A percentile compares a stretch with the other conserved stretches of the same genome.
Evolutionary conservation across 30 jellyfish, hydroid and myxozoan species (phyloP).

Genomic region (Hydractinia symbiolongicarpus): DNA sequence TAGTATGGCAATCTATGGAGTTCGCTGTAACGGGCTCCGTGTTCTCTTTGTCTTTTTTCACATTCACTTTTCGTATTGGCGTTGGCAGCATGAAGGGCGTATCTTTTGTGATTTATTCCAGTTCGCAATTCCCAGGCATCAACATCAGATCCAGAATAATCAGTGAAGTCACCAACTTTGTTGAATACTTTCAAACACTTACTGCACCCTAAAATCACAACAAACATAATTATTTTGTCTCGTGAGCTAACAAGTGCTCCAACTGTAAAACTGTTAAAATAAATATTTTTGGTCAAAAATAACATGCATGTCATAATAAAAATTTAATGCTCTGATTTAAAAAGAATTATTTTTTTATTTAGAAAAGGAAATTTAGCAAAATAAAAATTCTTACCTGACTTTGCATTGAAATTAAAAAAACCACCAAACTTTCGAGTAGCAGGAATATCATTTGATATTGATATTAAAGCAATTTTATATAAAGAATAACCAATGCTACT

Average conservation of each 20-base stretch:
- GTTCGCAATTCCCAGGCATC: background rate
- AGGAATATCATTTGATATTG: slow-evolving; percentile 5
- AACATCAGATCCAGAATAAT: background rate
- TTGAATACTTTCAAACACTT: background rate
- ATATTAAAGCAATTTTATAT: slow-evolving; percentile 1
- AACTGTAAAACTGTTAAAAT: too few species aligned
- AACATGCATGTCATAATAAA: too few species aligned
- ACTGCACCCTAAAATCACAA: too few species aligned
- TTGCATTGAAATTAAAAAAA: background rate
- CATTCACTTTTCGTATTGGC: background rate
- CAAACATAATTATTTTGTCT: too few species aligned
- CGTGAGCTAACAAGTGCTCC: too few species aligned
- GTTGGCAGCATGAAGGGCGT: background rate
- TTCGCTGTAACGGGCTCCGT: slow-evolving; percentile 1
- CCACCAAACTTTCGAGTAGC: slow-evolving; percentile 22
- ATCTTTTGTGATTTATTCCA: background rate
- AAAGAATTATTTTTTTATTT: too few species aligned
- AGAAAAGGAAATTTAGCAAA: background rate
- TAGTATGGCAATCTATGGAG: background rate
- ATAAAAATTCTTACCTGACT: background rate
- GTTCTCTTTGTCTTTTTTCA: background rate
- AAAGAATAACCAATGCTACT: background rate
- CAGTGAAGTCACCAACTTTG: background rate
- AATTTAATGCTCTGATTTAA: too few species aligned
- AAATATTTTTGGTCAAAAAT: too few species aligned